Percentiles rank a stretch among this genome's conserved stretches.
Evolutionary conservation across 2,888 invertebrate species (phyloP).

Genomic region (Metacarcinus magister): DNA sequence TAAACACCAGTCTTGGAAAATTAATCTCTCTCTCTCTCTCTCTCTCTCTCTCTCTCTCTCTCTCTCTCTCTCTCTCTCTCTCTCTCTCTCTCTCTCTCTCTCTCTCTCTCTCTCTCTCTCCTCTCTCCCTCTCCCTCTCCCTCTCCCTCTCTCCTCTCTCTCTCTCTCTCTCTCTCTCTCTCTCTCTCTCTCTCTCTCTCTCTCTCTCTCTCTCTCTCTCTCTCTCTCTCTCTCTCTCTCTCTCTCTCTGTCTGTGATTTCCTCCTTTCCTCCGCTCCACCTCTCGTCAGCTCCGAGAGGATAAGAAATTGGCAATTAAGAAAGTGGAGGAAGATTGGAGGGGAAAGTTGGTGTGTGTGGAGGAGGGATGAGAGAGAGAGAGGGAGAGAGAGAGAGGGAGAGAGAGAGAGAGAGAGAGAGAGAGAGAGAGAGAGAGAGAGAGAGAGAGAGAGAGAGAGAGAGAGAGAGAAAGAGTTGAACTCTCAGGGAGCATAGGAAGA

Average conservation of each 20-base stretch:
- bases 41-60: constrained; percentile 44
- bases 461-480: no score
- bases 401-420: constrained; percentile 42
- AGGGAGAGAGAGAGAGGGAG: neutral
- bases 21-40: constrained; percentile 42
- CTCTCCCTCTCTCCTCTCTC: neutral
- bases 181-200: neutral
- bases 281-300: constrained; percentile 22
- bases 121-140: neutral
- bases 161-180: neutral
- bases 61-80: constrained; percentile 35
- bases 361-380: neutral
- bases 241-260: neutral
- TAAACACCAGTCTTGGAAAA: neutral
- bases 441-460: neutral
- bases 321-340: constrained; percentile 31
- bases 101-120: constrained; percentile 20
- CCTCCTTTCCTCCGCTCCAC: neutral
- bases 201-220: no score
- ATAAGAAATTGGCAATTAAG: constrained; percentile 49
- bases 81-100: neutral
- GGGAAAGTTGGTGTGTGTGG: constrained; percentile 26
- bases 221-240: neutral
- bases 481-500: neutral
- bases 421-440: neutral